Conservation (phyloP, 2,797 vertebrate genomes). For the Orientallactaga sibirica region DNA sequence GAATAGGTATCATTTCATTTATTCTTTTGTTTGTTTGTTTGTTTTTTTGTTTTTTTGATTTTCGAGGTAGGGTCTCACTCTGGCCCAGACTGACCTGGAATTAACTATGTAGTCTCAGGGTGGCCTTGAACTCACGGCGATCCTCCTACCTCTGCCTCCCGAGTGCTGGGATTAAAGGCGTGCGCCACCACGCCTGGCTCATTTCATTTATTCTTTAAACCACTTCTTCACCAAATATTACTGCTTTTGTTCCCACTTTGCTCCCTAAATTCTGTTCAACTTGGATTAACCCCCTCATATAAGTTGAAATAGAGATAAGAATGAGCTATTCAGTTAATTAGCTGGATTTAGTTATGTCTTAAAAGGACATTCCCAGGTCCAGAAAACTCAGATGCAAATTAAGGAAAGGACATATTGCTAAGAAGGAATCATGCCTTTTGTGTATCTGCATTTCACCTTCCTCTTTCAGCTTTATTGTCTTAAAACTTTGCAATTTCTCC, state of each 20-base stretch:
- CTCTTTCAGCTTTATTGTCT: constrained; percentile 22
- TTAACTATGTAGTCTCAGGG: no score
- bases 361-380: neutral
- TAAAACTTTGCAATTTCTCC: neutral
- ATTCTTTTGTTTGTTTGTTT: no score
- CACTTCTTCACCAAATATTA: neutral
- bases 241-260: neutral
- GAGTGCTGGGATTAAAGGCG: no score
- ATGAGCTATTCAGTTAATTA: constrained; percentile 20
- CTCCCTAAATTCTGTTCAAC: neutral
- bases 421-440: neutral
- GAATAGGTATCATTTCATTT: constrained; percentile 9
- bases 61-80: no score
- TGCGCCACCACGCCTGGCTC: no score
- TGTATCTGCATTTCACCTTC: constrained; percentile 44
- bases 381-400: neutral
- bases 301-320: neutral
- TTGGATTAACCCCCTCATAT: neutral
- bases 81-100: no score
- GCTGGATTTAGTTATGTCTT: constrained; percentile 14
- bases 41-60: no score
- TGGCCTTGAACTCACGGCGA: no score
- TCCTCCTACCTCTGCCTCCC: no score
- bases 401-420: neutral
- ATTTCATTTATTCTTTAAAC: constrained; percentile 25